phyloP scores from a whole-genome alignment of 2,113 vertebrate genomes.

The Pleuronectes platessa region DNA sequence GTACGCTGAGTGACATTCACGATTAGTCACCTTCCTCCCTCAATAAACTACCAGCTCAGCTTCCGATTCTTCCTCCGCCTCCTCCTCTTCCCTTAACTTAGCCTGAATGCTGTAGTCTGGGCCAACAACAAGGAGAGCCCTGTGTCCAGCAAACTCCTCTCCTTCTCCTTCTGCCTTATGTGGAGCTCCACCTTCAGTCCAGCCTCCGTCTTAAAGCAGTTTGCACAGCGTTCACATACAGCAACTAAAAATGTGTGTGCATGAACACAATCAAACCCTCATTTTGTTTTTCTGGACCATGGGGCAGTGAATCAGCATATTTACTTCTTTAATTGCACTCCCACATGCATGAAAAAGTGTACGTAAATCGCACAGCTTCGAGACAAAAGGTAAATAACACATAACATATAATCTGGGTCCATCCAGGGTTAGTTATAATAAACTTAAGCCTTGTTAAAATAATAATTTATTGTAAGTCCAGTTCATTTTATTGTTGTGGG shows the following conservation, averaged over 20 bases:
- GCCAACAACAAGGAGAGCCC: slow-evolving; percentile 71
- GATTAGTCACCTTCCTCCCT: slow-evolving; percentile 76
- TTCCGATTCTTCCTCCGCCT: slow-evolving; percentile 67
- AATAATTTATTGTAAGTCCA: background rate
- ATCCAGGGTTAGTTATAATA: background rate
- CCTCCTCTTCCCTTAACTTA: slow-evolving; percentile 79
- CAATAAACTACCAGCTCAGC: slow-evolving; percentile 57
- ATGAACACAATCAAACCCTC: background rate
- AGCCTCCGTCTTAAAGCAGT: slow-evolving; percentile 35
- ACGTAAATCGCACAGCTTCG: background rate
- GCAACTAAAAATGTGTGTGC: slow-evolving; percentile 14
- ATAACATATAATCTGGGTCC: background rate
- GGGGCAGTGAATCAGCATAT: slow-evolving; percentile 44
- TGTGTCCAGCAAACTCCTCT: slow-evolving; percentile 58
- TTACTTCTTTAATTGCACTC: slow-evolving; percentile 38
- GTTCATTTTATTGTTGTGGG: background rate
- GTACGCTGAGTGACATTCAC: slow-evolving; percentile 57
- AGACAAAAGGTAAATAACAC: background rate
- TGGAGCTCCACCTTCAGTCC: slow-evolving; percentile 43
- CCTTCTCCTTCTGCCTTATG: background rate
- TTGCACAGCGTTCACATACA: slow-evolving; percentile 13
- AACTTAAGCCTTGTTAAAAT: background rate
- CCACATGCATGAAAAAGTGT: background rate
- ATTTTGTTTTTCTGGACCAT: background rate
- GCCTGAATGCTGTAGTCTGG: slow-evolving; percentile 56